phyloP scores from a whole-genome alignment of 2,888 invertebrate genomes.

The Perithous albicinctus region DNA sequence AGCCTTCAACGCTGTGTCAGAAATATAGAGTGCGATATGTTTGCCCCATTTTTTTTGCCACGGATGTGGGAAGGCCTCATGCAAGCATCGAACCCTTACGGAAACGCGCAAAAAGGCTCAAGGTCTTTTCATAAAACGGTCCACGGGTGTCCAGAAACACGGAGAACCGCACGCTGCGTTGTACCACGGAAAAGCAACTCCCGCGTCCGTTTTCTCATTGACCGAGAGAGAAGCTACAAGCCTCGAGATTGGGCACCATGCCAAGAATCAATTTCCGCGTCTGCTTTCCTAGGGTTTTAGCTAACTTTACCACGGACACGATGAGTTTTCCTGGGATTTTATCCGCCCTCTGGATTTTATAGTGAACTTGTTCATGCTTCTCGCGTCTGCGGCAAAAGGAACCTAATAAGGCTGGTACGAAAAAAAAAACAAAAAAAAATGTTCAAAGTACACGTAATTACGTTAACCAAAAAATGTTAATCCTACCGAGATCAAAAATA shows the following conservation, averaged over 20 bases:
- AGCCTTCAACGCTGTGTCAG: conserved; percentile 78
- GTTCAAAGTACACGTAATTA: too few relatives aligned
- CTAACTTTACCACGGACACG: neutral
- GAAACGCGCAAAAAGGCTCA: conserved; percentile 25
- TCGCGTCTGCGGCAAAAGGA: neutral
- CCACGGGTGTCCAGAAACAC: neutral
- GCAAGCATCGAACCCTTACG: conserved; percentile 23
- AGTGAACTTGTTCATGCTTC: conserved; percentile 10
- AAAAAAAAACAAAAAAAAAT: too few relatives aligned
- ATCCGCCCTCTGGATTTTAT: conserved; percentile 15
- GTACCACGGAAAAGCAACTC: conserved; percentile 34
- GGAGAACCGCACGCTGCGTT: conserved; percentile 4
- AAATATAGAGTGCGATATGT: conserved; percentile 77
- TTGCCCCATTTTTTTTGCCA: conserved; percentile 29
- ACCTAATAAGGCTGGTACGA: neutral
- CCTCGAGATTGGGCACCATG: conserved; percentile 68
- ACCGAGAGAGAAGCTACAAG: conserved; percentile 13
- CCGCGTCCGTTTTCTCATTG: conserved; percentile 68
- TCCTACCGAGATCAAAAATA: too few relatives aligned
- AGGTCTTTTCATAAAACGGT: conserved; percentile 26
- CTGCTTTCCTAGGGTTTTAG: conserved; percentile 31
- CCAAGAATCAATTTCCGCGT: conserved; percentile 76
- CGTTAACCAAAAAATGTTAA: too few relatives aligned
- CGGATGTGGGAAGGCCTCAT: neutral
- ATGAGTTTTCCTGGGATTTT: conserved; percentile 25